Evolutionary conservation across 2,888 invertebrate genomes (phyloP), one percentile per base, ranked within the genome.

Genomic region (Petrolisthes manimaculis): DNA sequence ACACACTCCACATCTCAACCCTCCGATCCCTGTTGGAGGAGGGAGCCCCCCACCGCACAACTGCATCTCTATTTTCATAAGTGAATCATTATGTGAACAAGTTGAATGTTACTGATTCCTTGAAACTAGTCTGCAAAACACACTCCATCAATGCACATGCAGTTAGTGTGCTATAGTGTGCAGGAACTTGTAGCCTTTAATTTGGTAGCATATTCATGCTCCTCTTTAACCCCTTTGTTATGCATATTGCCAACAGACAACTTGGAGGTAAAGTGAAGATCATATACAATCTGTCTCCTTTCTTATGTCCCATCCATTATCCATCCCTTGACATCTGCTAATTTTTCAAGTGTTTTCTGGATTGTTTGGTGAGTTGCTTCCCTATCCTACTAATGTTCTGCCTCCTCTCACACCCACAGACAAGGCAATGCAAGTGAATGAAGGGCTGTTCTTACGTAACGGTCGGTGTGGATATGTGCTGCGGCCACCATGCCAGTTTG

Each of bases 381-480:
- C 18, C 61, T 61, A 9, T 61, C 18, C 12, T 9, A 61, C 61
- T 18, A 61, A 61, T 61, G 9, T 61, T 18, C 18, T 61, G 61
- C 61, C 3, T 61, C 12, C 61, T 18, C 12, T 61, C 61, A 61
- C 12, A 61, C 67, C 86, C 83, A 18, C 90, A 90, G 99, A 99
- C 93, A 97, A 97, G 92, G 95, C 97, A 14, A 99, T 99, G 98
- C 99, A 99, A 93, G 93, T 99, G 12, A 99, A 99, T 93, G 96
- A 96, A 92, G 98, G 97, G 0, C 96, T 96, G 93, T 99, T 99
- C 93, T 94, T 96, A 55, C 96, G 97, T 92, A 99, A 99, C 92
- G 98, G 98, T 0, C 95, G 95, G 61, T 98, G 98, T 93, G 99
- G 99, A 0, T 99, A 96, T 93, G 94, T 99, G 0, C 93, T 99